Evolutionary conservation across 1,140 invertebrate species (phyloP), one percentile per base, ranked within the genome.

Genomic region (Panagrolaimus sp.): DNA sequence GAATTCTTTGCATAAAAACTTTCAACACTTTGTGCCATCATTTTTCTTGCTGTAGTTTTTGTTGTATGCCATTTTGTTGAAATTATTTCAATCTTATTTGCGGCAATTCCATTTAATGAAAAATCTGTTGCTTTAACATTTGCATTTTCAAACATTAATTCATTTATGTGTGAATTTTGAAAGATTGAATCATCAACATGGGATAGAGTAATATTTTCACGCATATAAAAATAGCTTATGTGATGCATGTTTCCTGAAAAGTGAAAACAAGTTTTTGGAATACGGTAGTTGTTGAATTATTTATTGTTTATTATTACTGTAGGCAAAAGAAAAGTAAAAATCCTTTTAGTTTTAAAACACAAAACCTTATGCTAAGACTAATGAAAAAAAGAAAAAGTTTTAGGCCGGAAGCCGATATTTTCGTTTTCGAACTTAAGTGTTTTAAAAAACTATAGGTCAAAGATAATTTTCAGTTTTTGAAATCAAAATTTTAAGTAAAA

Each of bases 171-270:
- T 14, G 73, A 66, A 27, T 62, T 74, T 23, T 65, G 14, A 61
- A 74, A 74, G 25, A 63, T 63, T 27, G 44, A 66, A 57, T 74
- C 73, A 25, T 27, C 38, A 46, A 73, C 53, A 13, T 31, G 48
- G n/a, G 31, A 43, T 43, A 76, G 23, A 14, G 46, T 65, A 42
- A 74, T 63, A 38, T 71, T 71, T 27, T 67, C 71, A 31, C 75
- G 74, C 64, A 65, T 65, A 47, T 73, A 73, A 38, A 78, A 75
- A 57, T 74, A 71, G 14, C 42, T 65, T 23, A 78, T 64, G 43
- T 61, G 61, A 20, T 51, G 31, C 62, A 74, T 71, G 23, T 72
- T 65, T 38, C 70, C 72, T 73, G 42, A 63, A 73, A 75, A 71
- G 51, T 14, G 20, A 23, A 16, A 31, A 25, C 3, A 16, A 16